Percentiles rank a stretch among this genome's conserved stretches.
These are phyloP conservation scores for Drosophila paranaensis DNA, from an alignment of 2,888 invertebrate genomes.

Conservation along the genomic window DNA sequence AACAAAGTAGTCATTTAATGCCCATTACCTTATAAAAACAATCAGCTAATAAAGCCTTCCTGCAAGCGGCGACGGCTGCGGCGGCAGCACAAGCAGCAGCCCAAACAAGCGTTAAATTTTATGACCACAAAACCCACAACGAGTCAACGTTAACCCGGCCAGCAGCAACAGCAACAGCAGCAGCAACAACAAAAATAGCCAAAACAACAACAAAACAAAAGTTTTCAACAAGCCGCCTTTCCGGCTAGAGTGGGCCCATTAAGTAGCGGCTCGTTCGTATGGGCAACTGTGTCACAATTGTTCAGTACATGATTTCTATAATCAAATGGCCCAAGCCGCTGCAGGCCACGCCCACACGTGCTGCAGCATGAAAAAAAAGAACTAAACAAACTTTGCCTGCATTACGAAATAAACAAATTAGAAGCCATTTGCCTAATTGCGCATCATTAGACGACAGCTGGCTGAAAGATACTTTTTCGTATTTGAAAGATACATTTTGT, in stretches of 20 bases:
- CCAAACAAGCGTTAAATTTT: slow-evolving; percentile 70
- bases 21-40: slow-evolving; percentile 60
- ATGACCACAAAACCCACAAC: slow-evolving; percentile 69
- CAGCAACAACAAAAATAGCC: slow-evolving; percentile 8
- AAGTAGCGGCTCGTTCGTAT: slow-evolving; percentile 38
- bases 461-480: slow-evolving; percentile 12
- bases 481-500: slow-evolving; percentile 21
- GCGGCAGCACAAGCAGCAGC: slow-evolving; percentile 34
- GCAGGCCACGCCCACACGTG: slow-evolving; percentile 40
- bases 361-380: slow-evolving; percentile 12
- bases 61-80: slow-evolving; percentile 27
- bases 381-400: slow-evolving; percentile 34
- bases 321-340: slow-evolving; percentile 52
- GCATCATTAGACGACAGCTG: slow-evolving; percentile 52
- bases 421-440: slow-evolving; percentile 58
- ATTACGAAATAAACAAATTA: slow-evolving; percentile 43
- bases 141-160: slow-evolving; percentile 38
- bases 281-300: slow-evolving; percentile 72
- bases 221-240: slow-evolving; percentile 70
- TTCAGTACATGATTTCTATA: slow-evolving; percentile 56
- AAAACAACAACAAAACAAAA: slow-evolving; percentile 39
- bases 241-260: slow-evolving; percentile 44
- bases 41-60: slow-evolving; percentile 62
- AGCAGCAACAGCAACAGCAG: slow-evolving; percentile 27
- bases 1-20: slow-evolving; percentile 59